A percentile compares a stretch with the other conserved stretches of the same genome.
These are phyloP conservation scores for Trachelus iudaicus DNA, from an alignment of 2,888 invertebrate genomes.

Conservation along the genomic window DNA sequence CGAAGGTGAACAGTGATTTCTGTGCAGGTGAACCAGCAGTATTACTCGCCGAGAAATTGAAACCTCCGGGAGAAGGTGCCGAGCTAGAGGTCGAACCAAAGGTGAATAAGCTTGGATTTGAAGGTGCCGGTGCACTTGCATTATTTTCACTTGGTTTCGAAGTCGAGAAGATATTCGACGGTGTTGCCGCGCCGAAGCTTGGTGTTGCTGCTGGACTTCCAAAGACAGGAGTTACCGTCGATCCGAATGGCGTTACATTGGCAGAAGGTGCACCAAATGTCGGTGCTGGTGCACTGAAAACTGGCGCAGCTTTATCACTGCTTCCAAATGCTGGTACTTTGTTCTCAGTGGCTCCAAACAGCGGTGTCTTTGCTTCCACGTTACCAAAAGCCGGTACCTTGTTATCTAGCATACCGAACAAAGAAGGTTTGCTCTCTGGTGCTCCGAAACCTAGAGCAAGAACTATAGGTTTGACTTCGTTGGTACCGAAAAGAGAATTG, in stretches of 20 bases:
- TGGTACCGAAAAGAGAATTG: constrained; percentile 10
- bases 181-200: constrained; percentile 30
- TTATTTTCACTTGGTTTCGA: constrained; percentile 35
- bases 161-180: constrained; percentile 42
- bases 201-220: constrained; percentile 25
- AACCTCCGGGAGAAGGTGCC: constrained; percentile 30
- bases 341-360: constrained; percentile 37
- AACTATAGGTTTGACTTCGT: constrained; percentile 26
- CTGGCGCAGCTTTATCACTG: constrained; percentile 26
- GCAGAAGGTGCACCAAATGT: neutral
- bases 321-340: constrained; percentile 31
- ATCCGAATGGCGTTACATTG: constrained; percentile 29
- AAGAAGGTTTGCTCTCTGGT: constrained; percentile 17
- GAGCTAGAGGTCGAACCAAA: constrained; percentile 15
- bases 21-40: constrained; percentile 26
- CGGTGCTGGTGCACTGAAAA: constrained; percentile 35
- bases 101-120: constrained; percentile 14
- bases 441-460: constrained; percentile 18
- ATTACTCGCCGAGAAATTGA: constrained; percentile 42
- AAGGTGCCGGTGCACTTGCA: constrained; percentile 10
- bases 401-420: constrained; percentile 33
- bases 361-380: constrained; percentile 35
- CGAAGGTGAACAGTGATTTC: constrained; percentile 47
- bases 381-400: constrained; percentile 37
- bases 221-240: constrained; percentile 37